Evolutionary conservation across 2,113 vertebrate species (phyloP).

Genomic region (Uria aalge): DNA sequence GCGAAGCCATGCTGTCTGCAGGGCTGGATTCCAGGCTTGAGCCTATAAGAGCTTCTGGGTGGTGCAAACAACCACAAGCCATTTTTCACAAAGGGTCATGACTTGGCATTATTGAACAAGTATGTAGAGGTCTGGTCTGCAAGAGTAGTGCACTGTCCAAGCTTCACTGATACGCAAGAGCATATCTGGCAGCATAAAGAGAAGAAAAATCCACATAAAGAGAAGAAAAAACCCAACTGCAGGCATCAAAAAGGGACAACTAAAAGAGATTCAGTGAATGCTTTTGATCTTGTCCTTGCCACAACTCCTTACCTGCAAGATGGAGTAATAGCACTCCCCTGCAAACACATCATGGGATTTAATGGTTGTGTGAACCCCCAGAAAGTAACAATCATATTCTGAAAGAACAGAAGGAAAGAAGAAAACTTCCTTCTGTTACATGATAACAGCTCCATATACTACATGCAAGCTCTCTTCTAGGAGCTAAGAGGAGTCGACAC

Average conservation of each 20-base stretch:
- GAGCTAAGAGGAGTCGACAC: neutral
- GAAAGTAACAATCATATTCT: too few species aligned
- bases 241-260: neutral
- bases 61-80: neutral
- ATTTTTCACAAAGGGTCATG: neutral
- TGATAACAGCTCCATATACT: neutral
- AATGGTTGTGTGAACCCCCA: rapidly evolving
- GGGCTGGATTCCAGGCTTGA: neutral
- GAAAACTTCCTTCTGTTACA: neutral
- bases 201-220: neutral
- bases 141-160: neutral
- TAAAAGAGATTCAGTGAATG: neutral
- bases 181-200: neutral
- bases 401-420: neutral
- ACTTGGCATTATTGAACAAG: neutral
- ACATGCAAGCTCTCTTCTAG: neutral
- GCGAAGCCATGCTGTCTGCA: neutral
- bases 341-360: neutral
- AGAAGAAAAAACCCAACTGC: neutral
- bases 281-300: neutral
- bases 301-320: neutral
- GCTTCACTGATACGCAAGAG: neutral
- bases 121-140: neutral
- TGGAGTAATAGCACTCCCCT: neutral
- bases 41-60: neutral